phyloP scores from a whole-genome alignment of 2,113 vertebrate genomes.

The Cyanocitta stelleri region DNA sequence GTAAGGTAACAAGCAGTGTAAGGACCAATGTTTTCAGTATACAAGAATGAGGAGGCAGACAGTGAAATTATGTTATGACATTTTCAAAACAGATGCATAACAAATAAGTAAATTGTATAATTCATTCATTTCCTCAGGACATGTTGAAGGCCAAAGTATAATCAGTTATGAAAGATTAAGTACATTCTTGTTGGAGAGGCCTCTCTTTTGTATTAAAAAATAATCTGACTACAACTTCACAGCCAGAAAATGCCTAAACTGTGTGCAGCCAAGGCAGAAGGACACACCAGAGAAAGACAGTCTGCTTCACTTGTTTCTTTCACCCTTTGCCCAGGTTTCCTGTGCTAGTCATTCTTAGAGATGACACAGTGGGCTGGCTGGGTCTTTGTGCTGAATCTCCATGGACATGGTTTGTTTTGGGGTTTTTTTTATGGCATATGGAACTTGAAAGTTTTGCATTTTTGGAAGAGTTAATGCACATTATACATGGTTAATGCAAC shows the following conservation, averaged over 20 bases:
- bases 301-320: not conserved
- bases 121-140: not conserved
- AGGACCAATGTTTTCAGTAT: not conserved
- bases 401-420: not conserved
- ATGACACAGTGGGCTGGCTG: not conserved
- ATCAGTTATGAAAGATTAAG: not conserved
- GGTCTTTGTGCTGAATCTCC: not conserved
- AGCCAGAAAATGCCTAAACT: not conserved
- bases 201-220: not conserved
- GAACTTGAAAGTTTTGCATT: not conserved
- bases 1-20: not conserved
- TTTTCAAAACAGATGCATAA: not conserved
- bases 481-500: not conserved
- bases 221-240: not conserved
- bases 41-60: not conserved
- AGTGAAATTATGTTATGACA: not conserved
- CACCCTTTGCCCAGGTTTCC: not conserved
- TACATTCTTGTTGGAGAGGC: not conserved
- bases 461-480: not conserved
- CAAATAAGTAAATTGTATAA: not conserved
- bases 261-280: not conserved
- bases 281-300: not conserved
- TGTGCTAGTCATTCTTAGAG: not conserved
- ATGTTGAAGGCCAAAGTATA: not conserved
- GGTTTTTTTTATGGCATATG: not conserved